Base-by-base conservation (phyloP, 2,888 invertebrate genomes). In the Habroteleia sp. region DNA sequence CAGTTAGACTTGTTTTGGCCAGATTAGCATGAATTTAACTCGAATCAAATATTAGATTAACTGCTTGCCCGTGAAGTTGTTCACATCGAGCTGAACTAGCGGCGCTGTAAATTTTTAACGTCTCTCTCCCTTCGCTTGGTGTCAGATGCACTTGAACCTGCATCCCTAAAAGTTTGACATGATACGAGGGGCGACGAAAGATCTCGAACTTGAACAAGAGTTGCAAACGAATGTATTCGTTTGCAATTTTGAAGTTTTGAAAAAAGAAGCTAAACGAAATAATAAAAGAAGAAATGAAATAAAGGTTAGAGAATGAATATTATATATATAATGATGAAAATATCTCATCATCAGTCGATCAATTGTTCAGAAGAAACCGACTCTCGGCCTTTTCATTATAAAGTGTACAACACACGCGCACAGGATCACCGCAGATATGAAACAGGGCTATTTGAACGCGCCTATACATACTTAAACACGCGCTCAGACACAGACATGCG, bases 141-240 rank as follows among this genome's bases (percentile, higher is more conserved):
- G 63, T 63, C 63, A 52, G 52, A 63, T 27, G 33, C 42, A 31
- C 63, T 50, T 52, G 27, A 63, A 13, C 33, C 11, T 27, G 31
- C 52, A 11, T 65, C 66, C 48, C 39, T 42, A 25, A 68, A 68
- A 68, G 56, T 56, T 68, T 48, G 66, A 58, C 66, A 20, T 42
- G 27, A 14, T 44, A 52, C 42, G 31, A 58, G 48, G 56, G 66
- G 41, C 46, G 56, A 39, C 37, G 54, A 56, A 56, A 44, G 52
- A 27, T 54, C 52, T 54, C 16, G 35, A 35, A 20, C 48, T 10
- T 14, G 25, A 5, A 56, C 54, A 56, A 54, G 54, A 46, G 14
- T 17, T 10, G 39, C 2, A 14, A n/a, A n/a, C n/a, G n/a, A n/a
- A n/a, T n/a, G n/a, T n/a, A n/a, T n/a, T n/a, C n/a, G n/a, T n/a